Evolutionary conservation across 2,113 vertebrate species (phyloP), one percentile per base, ranked within the genome.

Genomic region (Pangasianodon gigas): DNA sequence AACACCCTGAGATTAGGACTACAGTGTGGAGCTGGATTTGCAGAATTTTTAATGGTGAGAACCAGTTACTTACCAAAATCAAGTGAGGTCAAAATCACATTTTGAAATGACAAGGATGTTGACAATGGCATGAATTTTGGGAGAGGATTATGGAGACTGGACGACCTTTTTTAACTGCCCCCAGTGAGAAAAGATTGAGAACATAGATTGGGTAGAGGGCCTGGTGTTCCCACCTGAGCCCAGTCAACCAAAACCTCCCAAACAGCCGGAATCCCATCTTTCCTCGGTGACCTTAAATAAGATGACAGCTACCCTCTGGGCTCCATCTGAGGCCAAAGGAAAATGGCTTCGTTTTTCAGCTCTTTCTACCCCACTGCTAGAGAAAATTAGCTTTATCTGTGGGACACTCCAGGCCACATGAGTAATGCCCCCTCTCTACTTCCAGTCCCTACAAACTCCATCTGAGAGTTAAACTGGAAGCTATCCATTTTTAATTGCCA

Each of bases 271-370:
- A 95, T 95, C 94, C 95, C 94, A 95, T 95, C 96, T 96, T 95
- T 95, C 94, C 94, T 93, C 69, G 87, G 93, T 96, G 95, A 96
- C 96, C 96, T 96, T 96, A 96, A 95, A 94, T 95, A 95, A 95
- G 96, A 96, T 91, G 95, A 93, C 94, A 94, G 94, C 95, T 94
- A 91, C 95, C 93, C 95, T 94, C 93, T 95, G 94, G 95, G 95
- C 95, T 93, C 95, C 93, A 92, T 90, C 91, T 87, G 41, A 94
- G 94, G 94, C 94, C 95, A 89, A 94, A 96, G 95, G 95, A 93
- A 95, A 95, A 94, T 92, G 89, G 94, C 93, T 94, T 93, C 84
- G 93, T 94, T 95, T 84, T 94, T 94, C 91, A 93, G 85, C 92
- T 87, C 88, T 93, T 94, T 96, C 95, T 95, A 91, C 94, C 95